Evolutionary conservation across 2,797 vertebrate species (phyloP).

Genomic region (Sitta carolinensis): DNA sequence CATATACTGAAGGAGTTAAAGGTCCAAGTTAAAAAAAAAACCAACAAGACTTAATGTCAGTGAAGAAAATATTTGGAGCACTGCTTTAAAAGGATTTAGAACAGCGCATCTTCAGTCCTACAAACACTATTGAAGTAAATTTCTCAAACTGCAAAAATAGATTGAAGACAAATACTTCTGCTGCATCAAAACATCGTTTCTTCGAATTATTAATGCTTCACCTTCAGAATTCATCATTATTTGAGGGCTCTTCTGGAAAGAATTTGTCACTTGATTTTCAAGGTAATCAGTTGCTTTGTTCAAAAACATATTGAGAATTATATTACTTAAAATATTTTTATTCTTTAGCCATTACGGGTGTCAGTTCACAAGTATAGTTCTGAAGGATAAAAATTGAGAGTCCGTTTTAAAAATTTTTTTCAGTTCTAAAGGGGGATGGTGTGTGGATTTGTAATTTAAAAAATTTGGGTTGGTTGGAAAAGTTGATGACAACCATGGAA

Average conservation of each 20-base stretch:
- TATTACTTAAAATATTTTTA: background rate
- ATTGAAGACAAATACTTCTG: slow-evolving; percentile 6
- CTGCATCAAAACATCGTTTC: slow-evolving; percentile 77
- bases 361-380: background rate
- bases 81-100: slow-evolving; percentile 83
- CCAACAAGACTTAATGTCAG: slow-evolving; percentile 70
- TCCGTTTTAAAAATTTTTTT: background rate
- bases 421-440: background rate
- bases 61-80: slow-evolving; percentile 77
- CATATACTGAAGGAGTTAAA: slow-evolving; percentile 77
- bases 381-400: background rate
- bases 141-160: slow-evolving; percentile 64
- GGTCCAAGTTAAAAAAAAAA: slow-evolving; percentile 73
- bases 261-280: slow-evolving; percentile 86
- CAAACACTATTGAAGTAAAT: slow-evolving; percentile 78
- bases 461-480: background rate
- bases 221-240: slow-evolving; percentile 84
- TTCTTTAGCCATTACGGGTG: background rate
- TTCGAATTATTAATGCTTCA: slow-evolving; percentile 83
- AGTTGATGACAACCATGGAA: background rate
- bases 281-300: slow-evolving; percentile 76
- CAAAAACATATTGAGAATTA: background rate
- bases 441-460: background rate
- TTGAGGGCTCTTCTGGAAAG: slow-evolving; percentile 87
- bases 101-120: slow-evolving; percentile 81